Evolutionary conservation across 2,113 vertebrate genomes (phyloP).

Genomic region (Xenopus borealis): DNA sequence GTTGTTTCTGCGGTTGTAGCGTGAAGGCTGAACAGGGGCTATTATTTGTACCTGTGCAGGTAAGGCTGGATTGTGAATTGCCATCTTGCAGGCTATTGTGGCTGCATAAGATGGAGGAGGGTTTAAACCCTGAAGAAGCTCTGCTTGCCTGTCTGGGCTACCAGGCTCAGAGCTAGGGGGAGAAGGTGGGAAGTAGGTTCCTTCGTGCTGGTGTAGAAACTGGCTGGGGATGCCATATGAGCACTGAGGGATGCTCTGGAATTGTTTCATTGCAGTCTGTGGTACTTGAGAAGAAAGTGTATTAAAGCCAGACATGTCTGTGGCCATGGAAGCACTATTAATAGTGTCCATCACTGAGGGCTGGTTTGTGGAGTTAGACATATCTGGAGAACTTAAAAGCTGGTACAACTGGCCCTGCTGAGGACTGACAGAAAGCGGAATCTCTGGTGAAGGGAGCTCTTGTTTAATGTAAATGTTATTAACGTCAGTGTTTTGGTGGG

Average conservation of each 20-base stretch:
- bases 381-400: slow-evolving; percentile 85
- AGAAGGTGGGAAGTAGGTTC: slow-evolving; percentile 86
- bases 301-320: slow-evolving; percentile 72
- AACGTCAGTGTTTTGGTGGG: slow-evolving; percentile 68
- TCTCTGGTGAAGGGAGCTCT: slow-evolving; percentile 81
- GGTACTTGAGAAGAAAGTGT: slow-evolving; percentile 67
- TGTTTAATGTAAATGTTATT: slow-evolving; percentile 86
- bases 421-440: slow-evolving; percentile 70
- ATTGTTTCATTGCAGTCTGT: slow-evolving; percentile 73
- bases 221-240: slow-evolving; percentile 72
- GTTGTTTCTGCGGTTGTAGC: slow-evolving; percentile 88
- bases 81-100: slow-evolving; percentile 88
- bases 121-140: slow-evolving; percentile 84
- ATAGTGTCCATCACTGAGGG: slow-evolving; percentile 74
- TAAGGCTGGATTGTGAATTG: slow-evolving; percentile 71
- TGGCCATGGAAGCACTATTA: slow-evolving; percentile 66
- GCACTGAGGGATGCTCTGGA: slow-evolving; percentile 70
- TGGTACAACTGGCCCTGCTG: slow-evolving; percentile 89
- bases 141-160: slow-evolving; percentile 87
- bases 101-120: slow-evolving; percentile 90
- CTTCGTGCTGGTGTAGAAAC: slow-evolving; percentile 70
- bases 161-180: slow-evolving; percentile 92
- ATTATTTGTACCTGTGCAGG: slow-evolving; percentile 70
- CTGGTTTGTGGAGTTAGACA: slow-evolving; percentile 70
- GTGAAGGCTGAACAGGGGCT: slow-evolving; percentile 69